Evolutionary conservation across 2,113 vertebrate genomes (phyloP).

Genomic region (Nycticorax nycticorax): DNA sequence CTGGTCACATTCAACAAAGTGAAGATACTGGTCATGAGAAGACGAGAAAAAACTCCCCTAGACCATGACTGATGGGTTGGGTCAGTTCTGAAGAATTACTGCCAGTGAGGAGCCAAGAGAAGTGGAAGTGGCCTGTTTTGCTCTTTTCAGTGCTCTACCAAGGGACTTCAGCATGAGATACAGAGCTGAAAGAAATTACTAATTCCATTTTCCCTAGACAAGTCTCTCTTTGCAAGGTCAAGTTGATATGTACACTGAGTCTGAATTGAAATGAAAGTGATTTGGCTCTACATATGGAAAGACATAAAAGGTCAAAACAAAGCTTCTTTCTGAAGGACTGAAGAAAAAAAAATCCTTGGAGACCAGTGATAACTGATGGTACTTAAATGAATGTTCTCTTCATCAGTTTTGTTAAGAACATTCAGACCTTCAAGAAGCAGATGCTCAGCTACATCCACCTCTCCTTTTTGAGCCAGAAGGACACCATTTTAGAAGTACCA

Average conservation of each 20-base stretch:
- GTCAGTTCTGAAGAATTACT: background rate
- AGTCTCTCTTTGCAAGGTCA: background rate
- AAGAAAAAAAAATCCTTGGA: background rate
- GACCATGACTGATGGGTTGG: background rate
- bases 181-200: background rate
- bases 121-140: background rate
- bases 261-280: background rate
- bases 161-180: background rate
- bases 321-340: background rate
- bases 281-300: background rate
- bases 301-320: background rate
- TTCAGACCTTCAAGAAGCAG: background rate
- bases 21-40: background rate
- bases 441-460: background rate
- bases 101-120: background rate
- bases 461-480: background rate
- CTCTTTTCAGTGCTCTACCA: background rate
- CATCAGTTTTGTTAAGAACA: background rate
- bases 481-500: rapidly evolving
- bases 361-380: background rate
- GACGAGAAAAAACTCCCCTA: background rate
- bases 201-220: background rate
- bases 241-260: rapidly evolving
- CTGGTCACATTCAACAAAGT: background rate
- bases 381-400: background rate